Percentiles rank a stretch among this genome's conserved stretches.
These are phyloP conservation scores for Nibea albiflora DNA, from an alignment of 2,113 vertebrate species.

Conservation along the genomic window DNA sequence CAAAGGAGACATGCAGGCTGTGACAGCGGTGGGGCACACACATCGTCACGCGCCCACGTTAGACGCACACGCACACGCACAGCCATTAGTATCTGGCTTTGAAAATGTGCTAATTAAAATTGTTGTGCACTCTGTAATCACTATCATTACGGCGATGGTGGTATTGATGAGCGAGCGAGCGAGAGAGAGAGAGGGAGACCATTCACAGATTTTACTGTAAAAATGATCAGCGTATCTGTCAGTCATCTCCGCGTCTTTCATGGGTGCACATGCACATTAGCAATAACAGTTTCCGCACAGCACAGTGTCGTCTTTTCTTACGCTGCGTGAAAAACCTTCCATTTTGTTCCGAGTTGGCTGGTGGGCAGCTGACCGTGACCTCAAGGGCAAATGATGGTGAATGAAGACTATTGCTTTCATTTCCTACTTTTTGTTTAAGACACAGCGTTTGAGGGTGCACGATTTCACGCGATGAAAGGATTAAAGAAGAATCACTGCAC, in stretches of 20 bases:
- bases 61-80: neutral
- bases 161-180: slow-evolving; percentile 6
- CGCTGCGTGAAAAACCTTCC: neutral
- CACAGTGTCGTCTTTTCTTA: too few species aligned
- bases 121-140: slow-evolving; percentile 50
- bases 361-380: neutral
- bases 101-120: slow-evolving; percentile 42
- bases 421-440: neutral
- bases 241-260: neutral
- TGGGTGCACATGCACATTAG: neutral
- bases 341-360: too few species aligned
- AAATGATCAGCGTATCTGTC: neutral
- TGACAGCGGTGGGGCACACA: slow-evolving; percentile 17
- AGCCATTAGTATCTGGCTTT: slow-evolving; percentile 45
- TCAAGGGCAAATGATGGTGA: neutral
- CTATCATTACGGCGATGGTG: slow-evolving; percentile 43
- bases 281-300: neutral
- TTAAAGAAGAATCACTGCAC: neutral
- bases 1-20: slow-evolving; percentile 31
- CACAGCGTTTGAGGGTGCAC: neutral
- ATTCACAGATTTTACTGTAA: neutral
- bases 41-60: slow-evolving; percentile 9
- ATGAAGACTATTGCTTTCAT: neutral
- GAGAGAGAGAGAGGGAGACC: neutral
- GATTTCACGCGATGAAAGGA: neutral